Evolutionary conservation across 2,797 vertebrate species (phyloP).

Genomic region (Allobates femoralis): DNA sequence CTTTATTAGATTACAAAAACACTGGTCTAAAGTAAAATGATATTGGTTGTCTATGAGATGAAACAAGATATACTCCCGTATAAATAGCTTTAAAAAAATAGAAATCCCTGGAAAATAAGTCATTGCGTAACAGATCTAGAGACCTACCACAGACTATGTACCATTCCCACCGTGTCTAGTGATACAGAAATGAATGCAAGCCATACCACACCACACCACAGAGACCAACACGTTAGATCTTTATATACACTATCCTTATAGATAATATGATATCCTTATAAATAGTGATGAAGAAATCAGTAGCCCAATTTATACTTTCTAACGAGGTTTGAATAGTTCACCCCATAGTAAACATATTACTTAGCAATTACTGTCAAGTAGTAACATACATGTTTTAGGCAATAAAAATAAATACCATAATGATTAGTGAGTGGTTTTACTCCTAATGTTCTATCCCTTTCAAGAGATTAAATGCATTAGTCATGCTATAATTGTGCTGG

Average conservation of each 20-base stretch:
- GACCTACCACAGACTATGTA: slow-evolving; percentile 14
- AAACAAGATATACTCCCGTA: background rate
- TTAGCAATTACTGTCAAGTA: slow-evolving; percentile 19
- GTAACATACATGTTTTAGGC: background rate
- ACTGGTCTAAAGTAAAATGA: background rate
- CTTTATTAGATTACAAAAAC: slow-evolving; percentile 16
- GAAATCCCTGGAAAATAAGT: slow-evolving; percentile 2
- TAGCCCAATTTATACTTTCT: background rate
- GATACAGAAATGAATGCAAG: background rate
- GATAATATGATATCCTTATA: background rate
- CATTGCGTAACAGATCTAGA: background rate
- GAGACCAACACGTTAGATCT: background rate
- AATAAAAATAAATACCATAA: slow-evolving; percentile 28
- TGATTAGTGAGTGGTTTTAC: slow-evolving; percentile 19
- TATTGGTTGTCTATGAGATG: slow-evolving; percentile 2
- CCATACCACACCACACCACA: background rate
- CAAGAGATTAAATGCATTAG: slow-evolving; percentile 36
- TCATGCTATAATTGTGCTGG: slow-evolving; percentile 40
- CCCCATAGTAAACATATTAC: background rate
- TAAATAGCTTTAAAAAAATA: background rate
- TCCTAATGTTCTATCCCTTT: slow-evolving; percentile 26
- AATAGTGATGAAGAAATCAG: background rate
- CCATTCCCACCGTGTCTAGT: background rate
- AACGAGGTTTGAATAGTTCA: background rate
- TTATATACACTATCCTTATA: background rate